Evolutionary conservation across 2,797 vertebrate species (phyloP).

Genomic region (Zenarchopterus dispar): DNA sequence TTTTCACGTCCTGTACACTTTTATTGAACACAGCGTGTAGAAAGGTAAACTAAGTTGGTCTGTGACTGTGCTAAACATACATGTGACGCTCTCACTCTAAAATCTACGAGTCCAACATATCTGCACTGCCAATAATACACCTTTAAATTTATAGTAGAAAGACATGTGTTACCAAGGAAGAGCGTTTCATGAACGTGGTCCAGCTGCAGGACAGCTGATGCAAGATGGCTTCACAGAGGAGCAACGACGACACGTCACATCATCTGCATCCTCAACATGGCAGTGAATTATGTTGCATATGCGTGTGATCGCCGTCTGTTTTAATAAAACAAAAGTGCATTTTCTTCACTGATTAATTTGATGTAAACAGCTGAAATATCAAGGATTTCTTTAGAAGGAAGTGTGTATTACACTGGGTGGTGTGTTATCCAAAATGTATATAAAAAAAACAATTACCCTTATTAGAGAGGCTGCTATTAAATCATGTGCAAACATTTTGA

Average conservation of each 20-base stretch:
- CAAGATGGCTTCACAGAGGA: slow-evolving; percentile 9
- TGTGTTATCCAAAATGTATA: slow-evolving; percentile 29
- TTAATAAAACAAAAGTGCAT: neutral
- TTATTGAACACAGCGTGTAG: slow-evolving; percentile 16
- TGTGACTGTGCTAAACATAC: slow-evolving; percentile 12
- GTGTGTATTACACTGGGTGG: slow-evolving; percentile 20
- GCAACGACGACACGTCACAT: slow-evolving; percentile 13
- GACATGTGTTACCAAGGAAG: neutral
- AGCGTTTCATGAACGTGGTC: slow-evolving; percentile 3
- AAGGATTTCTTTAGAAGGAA: neutral
- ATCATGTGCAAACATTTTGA: slow-evolving; percentile 29
- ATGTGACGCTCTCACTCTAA: slow-evolving; percentile 8
- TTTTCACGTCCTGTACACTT: slow-evolving; percentile 18
- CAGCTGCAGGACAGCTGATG: slow-evolving; percentile 7
- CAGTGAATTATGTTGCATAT: slow-evolving; percentile 14
- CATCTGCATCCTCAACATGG: slow-evolving; percentile 11
- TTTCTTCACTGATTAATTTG: neutral
- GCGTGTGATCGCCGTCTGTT: slow-evolving; percentile 1
- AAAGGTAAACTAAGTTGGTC: slow-evolving; percentile 10
- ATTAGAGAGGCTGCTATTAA: neutral
- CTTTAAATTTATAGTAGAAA: slow-evolving; percentile 8
- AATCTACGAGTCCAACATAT: slow-evolving; percentile 16
- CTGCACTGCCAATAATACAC: neutral
- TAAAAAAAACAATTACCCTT: no score
- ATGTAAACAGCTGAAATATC: slow-evolving; percentile 2